Conservation (phyloP, 2,888 invertebrate genomes). For the Agrypnus murinus region DNA sequence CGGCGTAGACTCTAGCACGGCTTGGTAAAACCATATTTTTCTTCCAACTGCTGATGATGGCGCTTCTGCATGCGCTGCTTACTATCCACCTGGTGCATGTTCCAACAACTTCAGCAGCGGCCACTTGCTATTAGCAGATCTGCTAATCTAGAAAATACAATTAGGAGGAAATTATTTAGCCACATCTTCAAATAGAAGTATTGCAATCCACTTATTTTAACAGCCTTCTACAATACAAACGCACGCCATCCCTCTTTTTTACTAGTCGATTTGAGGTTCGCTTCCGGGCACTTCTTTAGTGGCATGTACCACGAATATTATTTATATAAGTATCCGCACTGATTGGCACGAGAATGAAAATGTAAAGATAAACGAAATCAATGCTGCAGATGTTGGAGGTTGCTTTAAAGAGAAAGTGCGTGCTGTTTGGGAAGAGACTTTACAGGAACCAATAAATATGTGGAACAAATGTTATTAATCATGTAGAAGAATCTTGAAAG, state of each 20-base stretch:
- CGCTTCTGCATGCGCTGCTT: conserved; percentile 61
- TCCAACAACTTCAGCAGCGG: conserved; percentile 41
- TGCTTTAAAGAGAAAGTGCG: too few species aligned
- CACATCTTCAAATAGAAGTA: conserved; percentile 69
- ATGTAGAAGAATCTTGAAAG: too few species aligned
- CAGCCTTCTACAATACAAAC: conserved; percentile 76
- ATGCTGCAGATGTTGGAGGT: too few species aligned
- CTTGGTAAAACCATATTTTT: conserved; percentile 90
- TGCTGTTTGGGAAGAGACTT: too few species aligned
- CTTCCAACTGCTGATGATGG: conserved; percentile 58
- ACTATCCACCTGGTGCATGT: conserved; percentile 54
- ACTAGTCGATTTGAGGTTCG: too few species aligned
- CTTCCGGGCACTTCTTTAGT: too few species aligned
- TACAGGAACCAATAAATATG: too few species aligned
- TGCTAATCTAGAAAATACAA: conserved; percentile 71
- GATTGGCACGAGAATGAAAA: too few species aligned
- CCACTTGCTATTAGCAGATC: conserved; percentile 67
- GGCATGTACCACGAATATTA: too few species aligned
- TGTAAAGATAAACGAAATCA: too few species aligned
- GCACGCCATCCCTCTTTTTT: conserved; percentile 81
- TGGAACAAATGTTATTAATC: too few species aligned
- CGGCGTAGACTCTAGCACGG: conserved; percentile 98
- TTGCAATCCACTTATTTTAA: conserved; percentile 73
- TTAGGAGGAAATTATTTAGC: conserved; percentile 70
- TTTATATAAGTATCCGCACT: too few species aligned